Evolutionary conservation across 1,140 invertebrate genomes (phyloP).

Genomic region (Panulirus ornatus): DNA sequence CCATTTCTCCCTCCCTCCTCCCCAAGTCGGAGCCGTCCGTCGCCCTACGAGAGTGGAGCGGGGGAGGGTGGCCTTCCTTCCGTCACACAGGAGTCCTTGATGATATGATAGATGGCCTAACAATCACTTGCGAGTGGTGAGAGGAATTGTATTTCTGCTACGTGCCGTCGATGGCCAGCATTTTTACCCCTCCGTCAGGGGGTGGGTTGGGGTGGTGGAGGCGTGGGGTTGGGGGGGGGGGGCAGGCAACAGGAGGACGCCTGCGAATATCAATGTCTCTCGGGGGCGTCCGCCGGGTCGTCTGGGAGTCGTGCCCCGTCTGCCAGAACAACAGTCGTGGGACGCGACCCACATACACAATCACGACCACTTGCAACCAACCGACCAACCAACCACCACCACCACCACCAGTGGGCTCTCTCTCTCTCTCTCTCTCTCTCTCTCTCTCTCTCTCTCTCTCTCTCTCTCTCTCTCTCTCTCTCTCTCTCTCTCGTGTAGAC

Average conservation of each 20-base stretch:
- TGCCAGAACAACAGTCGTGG: neutral
- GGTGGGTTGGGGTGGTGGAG: too few relatives aligned
- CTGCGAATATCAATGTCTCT: conserved; percentile 10
- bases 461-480: neutral
- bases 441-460: conserved; percentile 3
- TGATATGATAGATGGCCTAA: neutral
- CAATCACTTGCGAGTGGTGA: neutral
- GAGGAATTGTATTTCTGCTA: neutral
- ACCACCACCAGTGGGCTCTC: too few relatives aligned
- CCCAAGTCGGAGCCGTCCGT: neutral
- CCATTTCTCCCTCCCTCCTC: neutral
- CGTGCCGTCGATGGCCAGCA: neutral
- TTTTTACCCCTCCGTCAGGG: neutral
- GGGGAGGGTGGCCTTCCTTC: too few relatives aligned
- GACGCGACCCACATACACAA: neutral
- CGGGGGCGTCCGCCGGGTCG: neutral
- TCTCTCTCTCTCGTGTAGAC: neutral
- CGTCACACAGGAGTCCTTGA: neutral
- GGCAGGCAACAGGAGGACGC: neutral
- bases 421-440: neutral
- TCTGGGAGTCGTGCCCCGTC: neutral
- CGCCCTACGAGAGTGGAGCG: neutral
- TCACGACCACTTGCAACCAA: neutral
- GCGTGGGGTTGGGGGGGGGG: too few relatives aligned
- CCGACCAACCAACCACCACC: too few relatives aligned